Conservation (phyloP, 2,888 invertebrate species). For the Adineta ricciae region DNA sequence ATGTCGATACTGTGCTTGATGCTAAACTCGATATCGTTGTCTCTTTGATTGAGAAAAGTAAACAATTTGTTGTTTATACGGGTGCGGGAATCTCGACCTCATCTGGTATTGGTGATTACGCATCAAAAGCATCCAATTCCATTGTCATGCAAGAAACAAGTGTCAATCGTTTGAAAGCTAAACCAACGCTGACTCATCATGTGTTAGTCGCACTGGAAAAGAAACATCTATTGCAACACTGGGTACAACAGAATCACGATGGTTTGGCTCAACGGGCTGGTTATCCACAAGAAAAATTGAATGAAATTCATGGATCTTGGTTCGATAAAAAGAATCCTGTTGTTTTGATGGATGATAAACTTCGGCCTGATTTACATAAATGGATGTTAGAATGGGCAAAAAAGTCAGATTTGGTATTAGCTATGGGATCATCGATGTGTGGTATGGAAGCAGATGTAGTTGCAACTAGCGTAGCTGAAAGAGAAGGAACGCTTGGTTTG, state of each 20-base stretch:
- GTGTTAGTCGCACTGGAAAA: not conserved
- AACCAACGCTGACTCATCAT: not conserved
- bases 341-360: not conserved
- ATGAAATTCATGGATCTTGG: conserved; percentile 2
- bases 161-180: not conserved
- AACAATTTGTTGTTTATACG: conserved; percentile 30
- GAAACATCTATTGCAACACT: not conserved
- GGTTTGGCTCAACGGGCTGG: not conserved
- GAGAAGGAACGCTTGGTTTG: conserved; percentile 5
- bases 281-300: not conserved
- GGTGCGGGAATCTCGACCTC: conserved; percentile 58
- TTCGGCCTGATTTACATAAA: not conserved
- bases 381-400: not conserved
- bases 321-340: not conserved
- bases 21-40: conserved; percentile 23
- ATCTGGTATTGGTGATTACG: conserved; percentile 59
- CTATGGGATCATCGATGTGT: not conserved
- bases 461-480: not conserved
- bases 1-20: not conserved
- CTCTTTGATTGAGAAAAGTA: conserved; percentile 22
- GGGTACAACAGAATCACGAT: conserved; percentile 1
- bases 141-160: not conserved
- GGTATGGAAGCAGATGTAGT: not conserved
- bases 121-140: not conserved
- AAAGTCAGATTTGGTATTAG: not conserved